A percentile compares a stretch with the other conserved stretches of the same genome.
These are phyloP conservation scores for Melieria picta DNA, from an alignment of 2,888 invertebrate genomes.

Conservation along the genomic window DNA sequence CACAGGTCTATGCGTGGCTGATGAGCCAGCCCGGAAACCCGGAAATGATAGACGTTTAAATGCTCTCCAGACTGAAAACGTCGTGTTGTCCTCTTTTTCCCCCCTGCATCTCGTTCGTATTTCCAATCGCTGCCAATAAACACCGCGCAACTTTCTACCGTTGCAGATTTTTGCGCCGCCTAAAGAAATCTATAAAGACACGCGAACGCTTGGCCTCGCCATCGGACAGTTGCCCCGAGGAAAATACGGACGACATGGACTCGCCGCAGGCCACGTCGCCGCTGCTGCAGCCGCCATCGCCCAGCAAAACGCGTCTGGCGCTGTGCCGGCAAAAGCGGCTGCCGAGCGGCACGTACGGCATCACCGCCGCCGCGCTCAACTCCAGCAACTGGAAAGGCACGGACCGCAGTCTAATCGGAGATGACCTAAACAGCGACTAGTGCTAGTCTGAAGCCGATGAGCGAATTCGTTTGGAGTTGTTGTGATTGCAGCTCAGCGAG, in stretches of 20 bases:
- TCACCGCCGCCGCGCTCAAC: conserved; percentile 48
- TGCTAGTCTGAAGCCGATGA: neutral
- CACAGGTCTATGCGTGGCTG: no score
- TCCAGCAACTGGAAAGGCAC: conserved; percentile 53
- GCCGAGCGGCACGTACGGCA: conserved; percentile 49
- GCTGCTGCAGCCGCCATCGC: conserved; percentile 59
- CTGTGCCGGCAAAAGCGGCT: conserved; percentile 55
- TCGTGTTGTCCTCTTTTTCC: neutral
- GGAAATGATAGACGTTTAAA: no score
- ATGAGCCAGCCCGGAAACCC: no score
- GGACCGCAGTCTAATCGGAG: conserved; percentile 51
- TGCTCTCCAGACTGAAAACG: no score
- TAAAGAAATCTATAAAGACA: conserved; percentile 77
- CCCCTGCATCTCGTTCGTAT: neutral
- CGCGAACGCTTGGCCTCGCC: conserved; percentile 69
- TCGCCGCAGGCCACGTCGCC: conserved; percentile 76
- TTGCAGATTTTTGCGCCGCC: conserved; percentile 74
- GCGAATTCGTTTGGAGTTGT: neutral
- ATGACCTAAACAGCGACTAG: conserved; percentile 55
- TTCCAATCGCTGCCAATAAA: neutral
- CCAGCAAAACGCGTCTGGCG: conserved; percentile 50
- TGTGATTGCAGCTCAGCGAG: neutral
- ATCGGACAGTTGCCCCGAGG: conserved; percentile 68
- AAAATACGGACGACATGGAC: conserved; percentile 70
- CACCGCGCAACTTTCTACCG: neutral